Base-by-base conservation (phyloP, 2,113 vertebrate species). In the Gymnocephalus cernua region DNA sequence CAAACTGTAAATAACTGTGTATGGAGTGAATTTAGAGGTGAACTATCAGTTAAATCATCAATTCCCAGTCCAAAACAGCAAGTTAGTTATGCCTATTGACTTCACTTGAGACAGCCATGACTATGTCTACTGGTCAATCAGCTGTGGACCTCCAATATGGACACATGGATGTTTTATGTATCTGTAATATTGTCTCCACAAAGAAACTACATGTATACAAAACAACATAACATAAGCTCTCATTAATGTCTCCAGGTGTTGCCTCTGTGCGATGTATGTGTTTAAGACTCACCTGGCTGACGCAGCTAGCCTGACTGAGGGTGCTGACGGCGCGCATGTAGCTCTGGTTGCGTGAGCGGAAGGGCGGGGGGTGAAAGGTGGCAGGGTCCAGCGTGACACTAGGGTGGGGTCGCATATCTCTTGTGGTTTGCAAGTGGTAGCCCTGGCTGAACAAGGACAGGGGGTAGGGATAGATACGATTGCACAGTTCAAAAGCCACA, bases 321-420 rank as follows among this genome's bases (percentile, higher is more conserved):
- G 97, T 99, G 97, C 98, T 99, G 94, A 99, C 97, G 14, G 98
- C 98, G 56, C 98, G 95, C 98, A 99, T 99, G 96, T 99, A 99
- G 96, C 98, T 99, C 96, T 99, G 98, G 96, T 99, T 99, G 90
- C 98, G 96, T 85, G 98, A 99, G 84, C 98, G 98, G 92, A 98
- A 99, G 88, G 98, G 99, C 50, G 98, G 98, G 86, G 98, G 97
- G 94, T 97, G 97, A 95, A 97, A 97, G 94, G 95, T 95, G 71
- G 97, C 92, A 48, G 97, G 97, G 93, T 99, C 97, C 96, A 99
- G 94, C 91, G 96, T 96, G 92, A 97, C 97, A 91, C 95, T 96
- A 74, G 95, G 95, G 85, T 98, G 95, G 79, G 94, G 93, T 45
- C 95, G 96, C 96, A 98, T 95, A 80, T 98, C 98, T 89, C 97